Conservation (phyloP, 1,140 invertebrate species). For the Zaprionus nigranus region DNA sequence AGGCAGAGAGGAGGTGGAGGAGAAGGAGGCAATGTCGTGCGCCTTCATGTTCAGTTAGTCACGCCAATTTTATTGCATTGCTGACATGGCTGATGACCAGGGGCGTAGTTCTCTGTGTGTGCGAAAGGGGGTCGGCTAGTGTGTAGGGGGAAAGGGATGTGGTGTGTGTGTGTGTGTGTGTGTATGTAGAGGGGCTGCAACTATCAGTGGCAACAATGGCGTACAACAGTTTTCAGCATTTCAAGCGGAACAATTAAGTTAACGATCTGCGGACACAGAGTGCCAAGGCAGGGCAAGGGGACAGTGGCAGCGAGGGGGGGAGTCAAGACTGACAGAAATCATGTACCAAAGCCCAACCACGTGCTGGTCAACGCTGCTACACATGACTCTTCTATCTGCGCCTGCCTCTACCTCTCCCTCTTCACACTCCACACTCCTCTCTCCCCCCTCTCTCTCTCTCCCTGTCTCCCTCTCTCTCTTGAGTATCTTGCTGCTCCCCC, state of each 20-base stretch:
- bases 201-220: conserved; percentile 79
- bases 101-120: conserved; percentile 18
- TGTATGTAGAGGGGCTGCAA: conserved; percentile 23
- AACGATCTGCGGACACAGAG: conserved; percentile 72
- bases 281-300: no score
- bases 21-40: not conserved
- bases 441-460: not conserved
- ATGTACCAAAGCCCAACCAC: conserved; percentile 65
- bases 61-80: conserved; percentile 80
- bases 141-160: conserved; percentile 7
- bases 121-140: conserved; percentile 1
- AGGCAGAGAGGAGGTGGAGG: not conserved
- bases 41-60: conserved; percentile 61
- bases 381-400: conserved; percentile 1
- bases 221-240: conserved; percentile 73
- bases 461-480: not conserved
- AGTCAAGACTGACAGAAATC: conserved; percentile 58
- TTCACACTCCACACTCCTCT: not conserved
- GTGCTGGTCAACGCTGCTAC: conserved; percentile 34
- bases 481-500: not conserved
- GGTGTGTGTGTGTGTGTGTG: conserved; percentile 27
- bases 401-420: not conserved
- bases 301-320: not conserved
- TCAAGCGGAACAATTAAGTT: conserved; percentile 82
- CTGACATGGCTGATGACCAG: conserved; percentile 48